Evolutionary conservation across 2,113 vertebrate genomes (phyloP), one percentile per base, ranked within the genome.

Genomic region (Peromyscus maniculatus): DNA sequence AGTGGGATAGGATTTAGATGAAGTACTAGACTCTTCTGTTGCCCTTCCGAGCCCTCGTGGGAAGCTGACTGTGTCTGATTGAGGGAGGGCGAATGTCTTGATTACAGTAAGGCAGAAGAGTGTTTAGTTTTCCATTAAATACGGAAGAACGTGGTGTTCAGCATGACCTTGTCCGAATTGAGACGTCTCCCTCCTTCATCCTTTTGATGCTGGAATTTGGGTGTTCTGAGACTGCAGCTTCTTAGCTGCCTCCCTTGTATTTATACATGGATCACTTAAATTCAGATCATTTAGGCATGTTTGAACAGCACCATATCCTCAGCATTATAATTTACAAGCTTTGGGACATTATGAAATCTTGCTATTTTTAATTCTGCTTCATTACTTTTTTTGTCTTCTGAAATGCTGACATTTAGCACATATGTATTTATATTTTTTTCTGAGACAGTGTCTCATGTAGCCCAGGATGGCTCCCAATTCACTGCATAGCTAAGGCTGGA

Each of bases 301-400:
- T 67, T 67, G 43, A 91, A 91, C 77, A 72, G 93, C 57, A 87
- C 49, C 24, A 28, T 13, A 3, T 84, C 64, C n/a, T 95, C n/a
- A 43, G 43, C 21, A 52, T 52, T 74, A 69, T 79, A 87, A 67
- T 91, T 59, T 57, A 80, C 31, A 87, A 46, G 17, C 17, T 93
- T 87, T 80, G 10, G 28, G 62, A 26, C 49, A 87, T 74, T 82
- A 36, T 67, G 74, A 94, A 74, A 90, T 90, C 15, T 83, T 83
- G 77, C 67, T 74, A 17, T 91, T 94, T 96, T 94, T 39, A 75
- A 78, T 88, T 89, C 91, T 52, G 82, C 94, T 91, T 95, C 21
- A 91, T 22, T 21, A 86, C 24, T 90, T 91, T 28, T n/a, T n/a
- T 36, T n/a, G 11, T 77, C 64, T 86, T 52, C 64, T 67, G 75